Evolutionary conservation across 2,888 invertebrate species (phyloP).

Genomic region (Hypselothyrea guttata): DNA sequence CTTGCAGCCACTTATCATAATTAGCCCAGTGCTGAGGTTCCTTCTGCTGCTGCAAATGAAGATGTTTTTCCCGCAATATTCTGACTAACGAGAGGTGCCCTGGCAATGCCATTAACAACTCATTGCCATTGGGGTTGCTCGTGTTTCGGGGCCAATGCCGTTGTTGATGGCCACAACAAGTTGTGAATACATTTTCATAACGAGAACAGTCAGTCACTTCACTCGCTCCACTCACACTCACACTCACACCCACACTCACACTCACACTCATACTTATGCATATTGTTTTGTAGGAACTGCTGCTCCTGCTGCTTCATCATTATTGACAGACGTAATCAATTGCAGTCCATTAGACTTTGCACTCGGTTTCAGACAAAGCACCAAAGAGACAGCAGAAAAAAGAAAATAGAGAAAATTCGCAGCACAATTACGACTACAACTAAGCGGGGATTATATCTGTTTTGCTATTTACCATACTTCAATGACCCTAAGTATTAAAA

Average conservation of each 20-base stretch:
- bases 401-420: slow-evolving; percentile 4
- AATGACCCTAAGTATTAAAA: not conserved
- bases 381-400: slow-evolving; percentile 9
- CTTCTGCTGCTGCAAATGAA: slow-evolving; percentile 49
- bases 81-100: slow-evolving; percentile 39
- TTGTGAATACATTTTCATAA: slow-evolving; percentile 57
- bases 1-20: slow-evolving; percentile 68
- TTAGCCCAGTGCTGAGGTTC: slow-evolving; percentile 46
- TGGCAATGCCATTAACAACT: slow-evolving; percentile 52
- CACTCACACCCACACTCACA: slow-evolving; percentile 23
- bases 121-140: slow-evolving; percentile 42
- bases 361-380: slow-evolving; percentile 53
- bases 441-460: slow-evolving; percentile 19
- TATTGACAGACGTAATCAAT: slow-evolving; percentile 75
- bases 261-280: slow-evolving; percentile 36
- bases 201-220: slow-evolving; percentile 40
- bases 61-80: slow-evolving; percentile 48
- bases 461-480: not conserved
- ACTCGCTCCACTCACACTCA: slow-evolving; percentile 25
- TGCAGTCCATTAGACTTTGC: slow-evolving; percentile 78
- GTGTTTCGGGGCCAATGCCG: slow-evolving; percentile 4
- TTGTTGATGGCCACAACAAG: slow-evolving; percentile 21
- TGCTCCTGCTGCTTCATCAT: slow-evolving; percentile 55
- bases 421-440: slow-evolving; percentile 14
- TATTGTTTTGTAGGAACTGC: slow-evolving; percentile 47